Conservation (phyloP, 2,888 invertebrate genomes). For the Mythimna albipuncta region DNA sequence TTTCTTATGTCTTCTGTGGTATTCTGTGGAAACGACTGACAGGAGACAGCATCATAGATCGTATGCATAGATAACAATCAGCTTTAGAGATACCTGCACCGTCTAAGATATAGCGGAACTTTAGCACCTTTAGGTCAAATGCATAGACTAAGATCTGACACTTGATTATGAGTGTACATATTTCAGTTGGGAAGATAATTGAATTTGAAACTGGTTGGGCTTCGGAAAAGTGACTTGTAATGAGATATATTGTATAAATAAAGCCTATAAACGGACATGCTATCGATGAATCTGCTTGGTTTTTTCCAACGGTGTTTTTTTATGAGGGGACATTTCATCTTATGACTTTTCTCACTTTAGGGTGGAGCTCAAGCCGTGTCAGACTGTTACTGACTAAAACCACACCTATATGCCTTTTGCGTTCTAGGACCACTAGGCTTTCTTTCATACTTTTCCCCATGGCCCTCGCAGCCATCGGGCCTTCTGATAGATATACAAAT, state of each 20-base stretch:
- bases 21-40: conserved; percentile 2
- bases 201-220: conserved; percentile 19
- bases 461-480: too few species aligned
- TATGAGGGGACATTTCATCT: too few species aligned
- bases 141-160: conserved; percentile 43
- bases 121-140: conserved; percentile 54
- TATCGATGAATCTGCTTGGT: background rate
- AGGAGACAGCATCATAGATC: conserved; percentile 18
- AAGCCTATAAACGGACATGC: background rate
- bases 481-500: background rate
- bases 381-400: too few species aligned
- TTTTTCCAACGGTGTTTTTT: background rate
- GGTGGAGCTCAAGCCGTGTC: too few species aligned
- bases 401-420: too few species aligned
- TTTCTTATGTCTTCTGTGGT: too few species aligned
- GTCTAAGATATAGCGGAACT: conserved; percentile 37
- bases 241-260: background rate
- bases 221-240: conserved; percentile 3
- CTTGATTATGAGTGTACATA: conserved; percentile 32
- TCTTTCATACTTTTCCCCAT: too few species aligned
- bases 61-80: conserved; percentile 25
- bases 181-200: conserved; percentile 32
- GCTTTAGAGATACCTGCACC: conserved; percentile 10
- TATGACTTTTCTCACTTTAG: too few species aligned
- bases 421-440: too few species aligned